These are phyloP conservation scores for Falco cherrug DNA, from an alignment of 2,797 vertebrate genomes.

Conservation along the genomic window DNA sequence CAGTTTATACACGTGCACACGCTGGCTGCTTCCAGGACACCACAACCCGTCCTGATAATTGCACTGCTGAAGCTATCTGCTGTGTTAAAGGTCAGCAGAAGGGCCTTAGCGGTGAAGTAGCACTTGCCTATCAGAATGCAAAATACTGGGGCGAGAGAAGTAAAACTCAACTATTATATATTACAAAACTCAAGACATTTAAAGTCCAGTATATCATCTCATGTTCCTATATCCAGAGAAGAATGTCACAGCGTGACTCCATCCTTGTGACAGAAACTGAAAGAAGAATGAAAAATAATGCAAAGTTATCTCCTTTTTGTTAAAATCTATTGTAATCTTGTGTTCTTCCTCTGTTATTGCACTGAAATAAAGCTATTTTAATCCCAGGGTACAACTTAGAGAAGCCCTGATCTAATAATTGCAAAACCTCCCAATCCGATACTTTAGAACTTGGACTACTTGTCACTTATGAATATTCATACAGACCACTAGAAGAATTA, in stretches of 20 bases:
- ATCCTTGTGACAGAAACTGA: slow-evolving; percentile 63
- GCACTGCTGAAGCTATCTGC: slow-evolving; percentile 13
- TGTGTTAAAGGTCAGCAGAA: slow-evolving; percentile 67
- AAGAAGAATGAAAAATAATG: slow-evolving; percentile 81
- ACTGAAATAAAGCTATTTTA: slow-evolving; percentile 71
- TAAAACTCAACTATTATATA: slow-evolving; percentile 74
- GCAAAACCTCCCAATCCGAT: slow-evolving; percentile 31
- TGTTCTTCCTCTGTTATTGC: slow-evolving; percentile 63
- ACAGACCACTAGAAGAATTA: slow-evolving; percentile 37
- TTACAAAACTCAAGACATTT: slow-evolving; percentile 73
- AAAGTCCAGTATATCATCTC: slow-evolving; percentile 74
- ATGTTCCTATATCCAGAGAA: slow-evolving; percentile 75
- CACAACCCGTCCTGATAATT: slow-evolving; percentile 52
- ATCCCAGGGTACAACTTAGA: slow-evolving; percentile 56
- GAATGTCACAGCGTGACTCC: slow-evolving; percentile 78
- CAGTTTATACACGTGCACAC: neutral
- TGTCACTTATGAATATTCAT: slow-evolving; percentile 67
- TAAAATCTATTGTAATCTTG: slow-evolving; percentile 75
- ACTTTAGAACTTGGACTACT: slow-evolving; percentile 52
- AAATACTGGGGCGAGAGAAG: slow-evolving; percentile 69
- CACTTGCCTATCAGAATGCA: slow-evolving; percentile 74
- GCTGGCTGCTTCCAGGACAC: slow-evolving; percentile 59
- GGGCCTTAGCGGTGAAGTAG: slow-evolving; percentile 65
- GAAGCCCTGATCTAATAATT: slow-evolving; percentile 72
- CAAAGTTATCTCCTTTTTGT: slow-evolving; percentile 77